Conservation (phyloP, 2,888 invertebrate species). For the Cynaeus angustus region DNA sequence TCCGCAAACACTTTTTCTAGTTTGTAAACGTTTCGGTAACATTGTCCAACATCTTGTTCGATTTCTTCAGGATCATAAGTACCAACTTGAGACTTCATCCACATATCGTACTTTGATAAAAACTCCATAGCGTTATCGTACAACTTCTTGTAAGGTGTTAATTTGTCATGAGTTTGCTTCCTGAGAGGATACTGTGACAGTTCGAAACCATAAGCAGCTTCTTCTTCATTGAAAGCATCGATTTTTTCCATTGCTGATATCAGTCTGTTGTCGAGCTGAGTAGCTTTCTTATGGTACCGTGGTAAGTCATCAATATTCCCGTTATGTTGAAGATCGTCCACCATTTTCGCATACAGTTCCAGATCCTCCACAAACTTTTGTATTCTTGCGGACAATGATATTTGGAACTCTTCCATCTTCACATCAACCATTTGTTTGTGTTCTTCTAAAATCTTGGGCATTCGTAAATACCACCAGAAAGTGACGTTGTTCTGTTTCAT, state of each 20-base stretch:
- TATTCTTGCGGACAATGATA: slow-evolving; percentile 83
- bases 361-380: slow-evolving; percentile 89
- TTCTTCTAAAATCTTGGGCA: slow-evolving; percentile 88
- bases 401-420: slow-evolving; percentile 91
- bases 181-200: slow-evolving; percentile 91
- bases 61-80: slow-evolving; percentile 91
- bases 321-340: slow-evolving; percentile 90
- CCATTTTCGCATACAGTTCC: slow-evolving; percentile 84
- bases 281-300: slow-evolving; percentile 88
- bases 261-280: slow-evolving; percentile 84
- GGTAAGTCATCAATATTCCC: slow-evolving; percentile 89
- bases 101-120: slow-evolving; percentile 84
- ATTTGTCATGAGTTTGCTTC: slow-evolving; percentile 84
- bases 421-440: slow-evolving; percentile 85
- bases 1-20: slow-evolving; percentile 91
- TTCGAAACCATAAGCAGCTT: slow-evolving; percentile 90
- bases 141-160: slow-evolving; percentile 89
- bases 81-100: slow-evolving; percentile 91
- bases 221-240: slow-evolving; percentile 94
- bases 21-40: slow-evolving; percentile 86
- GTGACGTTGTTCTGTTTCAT: slow-evolving; percentile 91
- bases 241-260: slow-evolving; percentile 84
- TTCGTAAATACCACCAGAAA: slow-evolving; percentile 90
- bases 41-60: slow-evolving; percentile 82
- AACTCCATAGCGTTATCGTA: slow-evolving; percentile 94